Base-by-base conservation (phyloP, 2,888 invertebrate genomes). In the Smittia sp. region DNA sequence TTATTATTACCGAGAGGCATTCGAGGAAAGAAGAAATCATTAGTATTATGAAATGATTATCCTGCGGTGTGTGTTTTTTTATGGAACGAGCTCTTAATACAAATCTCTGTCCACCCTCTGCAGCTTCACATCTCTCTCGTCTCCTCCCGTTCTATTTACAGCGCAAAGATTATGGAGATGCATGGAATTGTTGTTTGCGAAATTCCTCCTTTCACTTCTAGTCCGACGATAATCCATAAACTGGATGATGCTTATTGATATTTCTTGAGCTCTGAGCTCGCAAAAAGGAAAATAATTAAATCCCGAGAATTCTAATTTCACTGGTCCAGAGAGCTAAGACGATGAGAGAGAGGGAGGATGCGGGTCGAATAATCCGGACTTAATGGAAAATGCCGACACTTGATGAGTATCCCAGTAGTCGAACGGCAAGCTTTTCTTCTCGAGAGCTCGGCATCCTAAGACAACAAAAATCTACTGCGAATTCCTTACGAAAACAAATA, bases 121-220 rank as follows among this genome's bases (percentile, higher is more conserved):
- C 24, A 58, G 46, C 46, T 46, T 46, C 58, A 58, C 52, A 7
- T 22, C 9, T 58, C 11, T 1, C 4, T 4, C 13, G 9, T 2
- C 20, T 25, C 9, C 18, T 24, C 65, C 27, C 15, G 9, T 20
- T 62, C 62, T 3, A n/a, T 3, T 22, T 62, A 13, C 15, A 62
- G 18, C 18, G n/a, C 20, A 15, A 62, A 18, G 20, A 62, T 62
- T 46, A 66, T 66, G 66, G 32, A 32, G 32, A 32, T 32, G 32
- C 66, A 39, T 66, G 39, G 66, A 66, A 66, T 66, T 66, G n/a
- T n/a, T n/a, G 66, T 66, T 66, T 68, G 68, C 68, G 68, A 24
- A 68, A 68, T 68, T 41, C 41, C 11, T 46, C n/a, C 46, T 46
- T 15, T 46, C 46, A 32, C 46, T 46, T 11, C 46, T 46, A 11